Evolutionary conservation across 2,113 vertebrate species (phyloP), one percentile per base, ranked within the genome.

Genomic region (Phyllostomus hastatus): DNA sequence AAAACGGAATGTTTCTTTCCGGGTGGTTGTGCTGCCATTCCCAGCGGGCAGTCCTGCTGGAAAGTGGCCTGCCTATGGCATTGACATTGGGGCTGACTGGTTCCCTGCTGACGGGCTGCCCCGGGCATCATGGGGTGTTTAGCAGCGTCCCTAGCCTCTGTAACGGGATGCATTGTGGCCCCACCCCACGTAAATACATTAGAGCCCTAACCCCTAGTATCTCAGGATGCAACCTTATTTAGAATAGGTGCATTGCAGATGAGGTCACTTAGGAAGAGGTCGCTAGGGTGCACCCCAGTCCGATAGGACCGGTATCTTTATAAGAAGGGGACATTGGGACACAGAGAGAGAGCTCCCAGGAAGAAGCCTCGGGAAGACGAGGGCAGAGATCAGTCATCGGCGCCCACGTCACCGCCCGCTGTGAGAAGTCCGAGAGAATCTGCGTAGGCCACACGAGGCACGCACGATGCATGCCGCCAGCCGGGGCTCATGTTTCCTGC

Each of bases 381-480:
- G 70, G 82, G 28, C 52, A 12, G 85, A 54, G 35, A 1, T 61
- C 59, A 11, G 11, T 57, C 31, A 10, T 24, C 7, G 28, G 31
- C 10, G 11, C 6, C 2, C 10, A 5, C 17, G 5, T 69, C n/a
- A 33, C 0, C 19, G 70, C 7, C 50, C n/a, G 20, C 7, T 11
- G 1, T 22, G 41, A 69, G 33, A 16, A 80, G 46, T 19, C 24
- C 50, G 8, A 33, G 75, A 66, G 57, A 31, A 9, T 2, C 12
- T 1, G 0, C 5, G 8, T 17, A 4, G 7, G 1, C 4, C 20
- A 33, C 50, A 9, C 0, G 0, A 7, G 5, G 7, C 4, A 0
- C 1, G 33, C 14, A 9, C 7, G 41, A 12, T 17, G 24, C 12
- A 5, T 1, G 0, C 12, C 19, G 1, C 17, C 52, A 3, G 10